Conservation (phyloP, 1,140 invertebrate genomes). For the Sarcophaga peregrina region DNA sequence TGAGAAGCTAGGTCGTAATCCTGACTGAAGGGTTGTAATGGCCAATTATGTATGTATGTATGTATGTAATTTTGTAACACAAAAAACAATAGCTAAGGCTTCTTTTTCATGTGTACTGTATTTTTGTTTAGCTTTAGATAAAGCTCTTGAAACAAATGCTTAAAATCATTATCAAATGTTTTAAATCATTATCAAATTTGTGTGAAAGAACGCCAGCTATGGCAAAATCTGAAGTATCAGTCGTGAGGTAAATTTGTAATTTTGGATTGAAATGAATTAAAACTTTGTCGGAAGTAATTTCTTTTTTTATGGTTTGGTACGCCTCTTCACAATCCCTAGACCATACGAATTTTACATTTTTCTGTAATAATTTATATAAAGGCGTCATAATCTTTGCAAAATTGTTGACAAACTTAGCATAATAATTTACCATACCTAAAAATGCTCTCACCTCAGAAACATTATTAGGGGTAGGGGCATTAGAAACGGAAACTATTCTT, state of each 20-base stretch:
- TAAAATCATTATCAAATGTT: no score
- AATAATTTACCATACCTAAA: conserved; percentile 62
- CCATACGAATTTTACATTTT: conserved; percentile 53
- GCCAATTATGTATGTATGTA: no score
- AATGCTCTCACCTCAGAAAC: conserved; percentile 55
- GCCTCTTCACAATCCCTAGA: conserved; percentile 49
- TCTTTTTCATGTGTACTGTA: conserved; percentile 71
- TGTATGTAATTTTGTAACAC: no score
- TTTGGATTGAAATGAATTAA: conserved; percentile 47
- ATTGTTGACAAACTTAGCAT: conserved; percentile 58
- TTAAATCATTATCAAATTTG: conserved; percentile 48
- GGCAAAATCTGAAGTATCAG: conserved; percentile 46
- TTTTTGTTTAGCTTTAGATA: conserved; percentile 66
- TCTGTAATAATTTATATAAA: conserved; percentile 52
- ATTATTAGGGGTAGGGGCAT: conserved; percentile 51
- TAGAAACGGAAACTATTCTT: conserved; percentile 51
- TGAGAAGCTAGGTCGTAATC: no score
- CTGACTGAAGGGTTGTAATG: no score
- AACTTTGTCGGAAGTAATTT: conserved; percentile 51
- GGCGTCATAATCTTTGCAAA: conserved; percentile 52
- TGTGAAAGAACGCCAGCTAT: conserved; percentile 47
- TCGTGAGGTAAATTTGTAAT: conserved; percentile 45
- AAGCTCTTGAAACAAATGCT: conserved; percentile 65
- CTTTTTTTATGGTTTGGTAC: conserved; percentile 53
- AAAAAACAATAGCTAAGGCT: conserved; percentile 69